phyloP scores from a whole-genome alignment of 1,140 invertebrate species.

The Drosophila mojavensis region DNA sequence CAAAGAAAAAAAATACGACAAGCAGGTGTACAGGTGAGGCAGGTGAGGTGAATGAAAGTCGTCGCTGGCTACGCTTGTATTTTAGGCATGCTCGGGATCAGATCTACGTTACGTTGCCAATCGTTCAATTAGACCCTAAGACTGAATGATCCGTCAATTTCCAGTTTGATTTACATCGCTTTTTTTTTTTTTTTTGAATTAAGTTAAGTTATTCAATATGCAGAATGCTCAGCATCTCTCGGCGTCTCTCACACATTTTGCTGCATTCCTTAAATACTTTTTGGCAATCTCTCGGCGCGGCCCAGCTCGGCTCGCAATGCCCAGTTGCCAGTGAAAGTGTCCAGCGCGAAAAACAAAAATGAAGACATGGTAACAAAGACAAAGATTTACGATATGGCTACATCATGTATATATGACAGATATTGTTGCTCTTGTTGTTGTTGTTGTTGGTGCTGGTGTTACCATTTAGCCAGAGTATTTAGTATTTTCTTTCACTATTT shows the following conservation, averaged over 20 bases:
- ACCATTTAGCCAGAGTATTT: slow-evolving; percentile 25
- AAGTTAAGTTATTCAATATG: neutral
- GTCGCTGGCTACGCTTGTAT: slow-evolving; percentile 34
- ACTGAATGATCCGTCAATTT: neutral
- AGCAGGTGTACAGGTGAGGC: slow-evolving; percentile 48
- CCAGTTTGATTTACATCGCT: neutral
- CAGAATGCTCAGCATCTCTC: neutral
- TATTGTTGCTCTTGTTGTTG: slow-evolving; percentile 32
- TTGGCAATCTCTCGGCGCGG: slow-evolving; percentile 3
- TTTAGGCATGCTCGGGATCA: neutral
- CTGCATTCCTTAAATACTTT: slow-evolving; percentile 35
- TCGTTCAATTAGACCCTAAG: neutral
- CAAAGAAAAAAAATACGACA: slow-evolving; percentile 19
- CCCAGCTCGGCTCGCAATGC: slow-evolving; percentile 12
- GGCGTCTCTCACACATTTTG: too few relatives aligned
- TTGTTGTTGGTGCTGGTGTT: neutral
- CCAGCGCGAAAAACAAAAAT: slow-evolving; percentile 44
- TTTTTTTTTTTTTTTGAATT: neutral
- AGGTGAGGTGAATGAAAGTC: slow-evolving; percentile 67
- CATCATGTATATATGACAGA: slow-evolving; percentile 51
- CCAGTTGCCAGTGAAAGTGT: slow-evolving; percentile 64
- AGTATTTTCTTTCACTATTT: slow-evolving; percentile 20
- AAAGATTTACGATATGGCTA: slow-evolving; percentile 64
- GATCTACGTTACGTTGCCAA: neutral
- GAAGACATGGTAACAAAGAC: slow-evolving; percentile 56